Evolutionary conservation across 1,140 invertebrate species (phyloP), one percentile per base, ranked within the genome.

Genomic region (Brachionus koreanus): DNA sequence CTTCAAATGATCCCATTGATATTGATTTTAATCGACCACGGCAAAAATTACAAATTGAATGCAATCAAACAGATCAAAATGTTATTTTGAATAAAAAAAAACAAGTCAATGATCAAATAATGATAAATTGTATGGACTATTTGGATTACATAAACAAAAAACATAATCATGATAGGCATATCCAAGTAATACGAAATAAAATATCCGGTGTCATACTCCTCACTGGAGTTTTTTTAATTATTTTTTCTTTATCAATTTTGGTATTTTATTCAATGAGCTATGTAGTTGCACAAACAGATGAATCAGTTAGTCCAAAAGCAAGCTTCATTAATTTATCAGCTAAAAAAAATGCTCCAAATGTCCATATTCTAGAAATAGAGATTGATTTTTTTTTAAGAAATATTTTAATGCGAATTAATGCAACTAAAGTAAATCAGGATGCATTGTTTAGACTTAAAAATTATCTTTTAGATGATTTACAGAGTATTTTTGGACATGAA

Each of bases 91-190:
- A 33, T 6, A 39, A 74, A 25, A 74, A 74, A 29, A 74, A 46
- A 13, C 69, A 46, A 29, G n/a, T 74, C 6, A 74, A 74, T 29
- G 69, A 74, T 25, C 69, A 74, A 74, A 74, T 74, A 46, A 49
- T 74, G 69, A 74, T 42, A 12, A 74, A 42, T 74, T 74, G 69
- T n/a, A 42, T 74, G 42, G 69, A 43, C n/a, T 74, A 74, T 74
- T 74, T 74, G 19, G 69, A 74, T 46, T 74, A 74, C 43, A 46
- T 74, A 29, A 74, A 74, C n/a, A 74, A 74, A 25, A 74, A 74
- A 19, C 69, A 74, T 25, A 46, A 42, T 5, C 69, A 43, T 74
- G 69, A 74, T 23, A 74, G 69, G n/a, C 69, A 46, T 7, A 74
- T 74, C 12, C 69, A 74, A 46, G 46, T 29, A 25, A 49, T 74